Evolutionary conservation across 2,797 vertebrate species (phyloP).

Genomic region (Loris lydekkerianus): DNA sequence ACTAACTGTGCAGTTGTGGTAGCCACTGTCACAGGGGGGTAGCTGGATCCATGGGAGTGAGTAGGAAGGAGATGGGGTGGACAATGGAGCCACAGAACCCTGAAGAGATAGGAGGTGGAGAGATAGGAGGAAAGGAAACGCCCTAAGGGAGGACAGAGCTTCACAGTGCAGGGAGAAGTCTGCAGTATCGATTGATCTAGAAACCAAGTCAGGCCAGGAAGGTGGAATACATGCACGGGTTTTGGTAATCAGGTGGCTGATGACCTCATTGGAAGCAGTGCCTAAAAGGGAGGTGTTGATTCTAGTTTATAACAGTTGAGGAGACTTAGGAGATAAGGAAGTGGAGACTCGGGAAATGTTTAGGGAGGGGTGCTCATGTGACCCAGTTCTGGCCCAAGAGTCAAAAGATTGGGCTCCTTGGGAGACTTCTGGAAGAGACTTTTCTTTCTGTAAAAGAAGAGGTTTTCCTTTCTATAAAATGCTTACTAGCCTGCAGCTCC

Average conservation of each 20-base stretch:
- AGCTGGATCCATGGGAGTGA: neutral
- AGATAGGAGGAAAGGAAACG: neutral
- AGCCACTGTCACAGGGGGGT: neutral
- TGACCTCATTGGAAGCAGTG: neutral
- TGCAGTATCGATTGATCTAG: neutral
- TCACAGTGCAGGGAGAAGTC: neutral
- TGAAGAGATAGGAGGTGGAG: neutral
- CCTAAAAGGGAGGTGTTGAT: neutral
- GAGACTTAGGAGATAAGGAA: constrained; percentile 39
- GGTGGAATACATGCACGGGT: neutral
- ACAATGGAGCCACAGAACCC: neutral
- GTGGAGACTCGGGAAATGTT: neutral
- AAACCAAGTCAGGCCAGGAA: neutral
- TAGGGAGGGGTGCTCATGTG: neutral
- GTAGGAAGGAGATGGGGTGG: neutral
- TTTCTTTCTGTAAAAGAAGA: neutral
- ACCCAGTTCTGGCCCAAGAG: neutral
- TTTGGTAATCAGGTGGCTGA: neutral
- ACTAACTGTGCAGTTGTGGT: neutral
- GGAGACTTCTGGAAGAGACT: neutral
- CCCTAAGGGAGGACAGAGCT: neutral
- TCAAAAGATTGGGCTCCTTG: neutral
- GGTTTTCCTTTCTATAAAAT: neutral
- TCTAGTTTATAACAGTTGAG: neutral
- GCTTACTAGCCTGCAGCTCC: too few relatives aligned